Evolutionary conservation across 1,140 invertebrate genomes (phyloP), one percentile per base, ranked within the genome.

Genomic region (Zaprionus gabonicus): DNA sequence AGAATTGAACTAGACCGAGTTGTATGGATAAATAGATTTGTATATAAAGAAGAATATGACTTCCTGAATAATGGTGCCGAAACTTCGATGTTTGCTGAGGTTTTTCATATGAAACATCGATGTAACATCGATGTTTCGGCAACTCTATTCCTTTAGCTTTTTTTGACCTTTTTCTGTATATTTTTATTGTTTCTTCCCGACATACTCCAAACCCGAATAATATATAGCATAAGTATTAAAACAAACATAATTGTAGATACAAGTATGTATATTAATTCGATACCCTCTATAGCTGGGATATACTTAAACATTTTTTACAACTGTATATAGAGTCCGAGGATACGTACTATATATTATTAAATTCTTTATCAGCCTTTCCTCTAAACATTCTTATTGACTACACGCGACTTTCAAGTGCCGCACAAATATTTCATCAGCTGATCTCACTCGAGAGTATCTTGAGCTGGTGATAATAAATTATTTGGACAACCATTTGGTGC

Each of bases 401-500:
- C 20, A 23, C 20, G 4, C 10, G 12, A 1, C 20, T 23, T 6
- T 20, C 20, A 51, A 13, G 10, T 25, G 23, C 9, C 20, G 4
- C 46, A 51, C 20, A 51, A 20, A 51, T 51, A 51, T 23, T 25
- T 51, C 46, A 51, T 51, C 46, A 4, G 46, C 20, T 25, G 46
- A 51, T 51, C 46, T 4, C 46, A 51, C 46, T 56, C 27, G 23
- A 23, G 53, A 10, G 34, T 49, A 23, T 36, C 31, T 17, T 17
- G 46, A 44, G 27, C 27, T 63, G 51, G 17, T 41, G 49, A 53
- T 53, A 44, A 44, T 57, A 46, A 56, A 65, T 49, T 23, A 41
- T 36, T 69, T 74, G 58, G 55, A 56, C 36, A 34, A 56, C 28
- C 46, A 69, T 66, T 59, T 25, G 23, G 23, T 23, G 57, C 4